Evolutionary conservation across 2,888 invertebrate species (phyloP), one percentile per base, ranked within the genome.

Genomic region (Habrosyne pyritoides): DNA sequence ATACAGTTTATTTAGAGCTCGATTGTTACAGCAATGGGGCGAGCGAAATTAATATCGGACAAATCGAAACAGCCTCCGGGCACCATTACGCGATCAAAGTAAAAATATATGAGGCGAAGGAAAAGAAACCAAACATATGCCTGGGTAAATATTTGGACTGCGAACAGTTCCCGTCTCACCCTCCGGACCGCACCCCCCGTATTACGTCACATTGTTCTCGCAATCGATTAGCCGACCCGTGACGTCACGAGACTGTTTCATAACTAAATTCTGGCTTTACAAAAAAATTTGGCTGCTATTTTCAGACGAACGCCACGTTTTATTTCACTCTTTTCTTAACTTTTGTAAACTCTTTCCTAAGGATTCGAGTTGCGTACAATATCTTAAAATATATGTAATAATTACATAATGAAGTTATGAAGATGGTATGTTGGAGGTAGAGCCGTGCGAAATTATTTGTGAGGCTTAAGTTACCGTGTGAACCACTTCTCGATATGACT

Each of bases 101-200:
- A 87, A 91, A 91, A 91, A 91, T 91, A 91, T 91, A 91, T 91
- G 91, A 91, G 84, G 86, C 89, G 86, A 83, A 89, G 87, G 85
- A 89, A 91, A 91, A 87, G 91, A 91, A 91, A 89, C 88, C 89
- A 90, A 91, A 89, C 91, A 91, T 89, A 89, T 89, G 89, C 88
- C 78, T 77, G 79, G 71, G 84, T 85, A 91, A 91, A 91, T 91
- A 91, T 92, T 91, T 90, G 87, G 84, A 82, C 82, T 79, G 81
- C 72, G 77, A 73, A 71, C 73, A 75, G 75, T 72, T 75, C 69
- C 77, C 78, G 77, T 72, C 66, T 71, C 70, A 71, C 72, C 77
- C 73, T 59, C 58, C 57, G 64, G 70, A 73, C 67, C 73, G 67
- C 50, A 50, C 75, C 69, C 75, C 81, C 71, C 18, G 77, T 78